Evolutionary conservation across 2,888 invertebrate species (phyloP).

Genomic region (Xestia c-nigrum): DNA sequence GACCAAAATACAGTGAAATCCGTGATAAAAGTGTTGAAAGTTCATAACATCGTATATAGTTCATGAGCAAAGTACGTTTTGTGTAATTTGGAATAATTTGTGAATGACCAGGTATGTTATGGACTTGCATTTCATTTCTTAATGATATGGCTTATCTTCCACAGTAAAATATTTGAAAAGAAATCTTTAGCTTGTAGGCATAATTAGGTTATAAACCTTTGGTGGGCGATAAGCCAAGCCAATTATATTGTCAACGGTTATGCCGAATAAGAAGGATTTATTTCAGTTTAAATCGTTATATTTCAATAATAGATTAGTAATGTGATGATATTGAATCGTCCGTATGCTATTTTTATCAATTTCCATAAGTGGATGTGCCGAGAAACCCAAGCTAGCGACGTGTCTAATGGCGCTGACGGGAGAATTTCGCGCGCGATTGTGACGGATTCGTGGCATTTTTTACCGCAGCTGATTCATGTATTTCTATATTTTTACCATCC

Average conservation of each 20-base stretch:
- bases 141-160: slow-evolving; percentile 67
- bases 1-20: slow-evolving; percentile 72
- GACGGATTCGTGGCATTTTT: slow-evolving; percentile 90
- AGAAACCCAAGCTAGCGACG: slow-evolving; percentile 90
- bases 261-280: slow-evolving; percentile 69
- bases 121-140: slow-evolving; percentile 66
- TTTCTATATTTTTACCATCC: slow-evolving; percentile 73
- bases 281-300: slow-evolving; percentile 68
- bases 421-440: slow-evolving; percentile 90
- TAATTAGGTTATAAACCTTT: slow-evolving; percentile 89
- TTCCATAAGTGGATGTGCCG: slow-evolving; percentile 87
- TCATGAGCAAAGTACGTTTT: slow-evolving; percentile 79
- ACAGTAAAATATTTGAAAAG: slow-evolving; percentile 48
- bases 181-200: slow-evolving; percentile 71
- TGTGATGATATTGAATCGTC: slow-evolving; percentile 74
- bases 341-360: slow-evolving; percentile 88
- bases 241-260: slow-evolving; percentile 82
- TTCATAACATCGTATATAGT: slow-evolving; percentile 76
- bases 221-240: slow-evolving; percentile 88
- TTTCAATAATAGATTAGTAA: slow-evolving; percentile 71
- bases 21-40: slow-evolving; percentile 73
- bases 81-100: slow-evolving; percentile 83
- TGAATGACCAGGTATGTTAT: slow-evolving; percentile 89
- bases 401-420: slow-evolving; percentile 91
- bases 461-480: slow-evolving; percentile 84